These are phyloP conservation scores for Sprattus sprattus DNA, from an alignment of 2,113 vertebrate species.

Conservation along the genomic window DNA sequence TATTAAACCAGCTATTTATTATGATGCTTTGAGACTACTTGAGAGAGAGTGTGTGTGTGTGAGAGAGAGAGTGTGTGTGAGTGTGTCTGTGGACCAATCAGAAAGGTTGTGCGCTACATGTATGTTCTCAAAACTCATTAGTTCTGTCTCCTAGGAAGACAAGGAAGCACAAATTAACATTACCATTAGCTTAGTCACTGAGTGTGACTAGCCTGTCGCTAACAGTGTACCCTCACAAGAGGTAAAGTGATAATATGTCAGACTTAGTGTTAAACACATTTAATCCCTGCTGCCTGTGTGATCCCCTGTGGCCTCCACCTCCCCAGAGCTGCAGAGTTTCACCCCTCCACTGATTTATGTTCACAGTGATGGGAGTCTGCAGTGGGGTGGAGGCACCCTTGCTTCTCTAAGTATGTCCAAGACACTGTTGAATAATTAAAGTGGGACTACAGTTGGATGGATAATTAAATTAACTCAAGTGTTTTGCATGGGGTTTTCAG, in stretches of 20 bases:
- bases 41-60: background rate
- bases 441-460: slow-evolving; percentile 57
- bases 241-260: background rate
- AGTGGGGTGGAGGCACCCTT: slow-evolving; percentile 27
- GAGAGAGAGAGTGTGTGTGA: background rate
- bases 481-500: slow-evolving; percentile 37
- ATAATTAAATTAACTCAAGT: slow-evolving; percentile 67
- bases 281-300: background rate
- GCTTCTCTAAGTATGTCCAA: slow-evolving; percentile 31
- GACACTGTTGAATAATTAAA: slow-evolving; percentile 67
- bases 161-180: background rate
- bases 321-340: background rate
- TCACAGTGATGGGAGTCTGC: background rate
- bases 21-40: too few species aligned
- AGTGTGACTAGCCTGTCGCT: background rate
- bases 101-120: background rate
- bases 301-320: background rate
- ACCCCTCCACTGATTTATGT: background rate
- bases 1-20: too few species aligned
- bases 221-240: background rate
- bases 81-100: background rate
- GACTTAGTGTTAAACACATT: background rate
- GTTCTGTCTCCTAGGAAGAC: background rate
- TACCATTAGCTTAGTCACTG: background rate
- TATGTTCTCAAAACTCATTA: background rate